phyloP scores from a whole-genome alignment of 2,888 invertebrate genomes.

The Archaeoteleia sp. region DNA sequence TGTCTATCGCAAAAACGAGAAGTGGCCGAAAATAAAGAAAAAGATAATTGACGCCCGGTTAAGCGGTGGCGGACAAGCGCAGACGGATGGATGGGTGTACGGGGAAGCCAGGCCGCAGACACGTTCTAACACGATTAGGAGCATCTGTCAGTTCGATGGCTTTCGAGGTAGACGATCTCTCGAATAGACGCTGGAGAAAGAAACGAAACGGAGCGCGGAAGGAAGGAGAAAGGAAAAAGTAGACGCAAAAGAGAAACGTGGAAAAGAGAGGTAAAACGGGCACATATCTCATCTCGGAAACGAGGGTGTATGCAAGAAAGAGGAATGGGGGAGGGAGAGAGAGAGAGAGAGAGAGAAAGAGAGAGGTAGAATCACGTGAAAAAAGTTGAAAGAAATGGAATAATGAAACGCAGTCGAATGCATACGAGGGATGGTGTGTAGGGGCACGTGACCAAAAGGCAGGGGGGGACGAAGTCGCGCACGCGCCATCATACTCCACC shows the following conservation, averaged over 20 bases:
- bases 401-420: constrained; percentile 48
- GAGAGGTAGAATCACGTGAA: constrained; percentile 8
- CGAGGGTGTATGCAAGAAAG: constrained; percentile 24
- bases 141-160: constrained; percentile 33
- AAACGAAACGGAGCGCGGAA: constrained; percentile 9
- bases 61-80: constrained; percentile 26
- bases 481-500: constrained; percentile 72
- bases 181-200: constrained; percentile 21
- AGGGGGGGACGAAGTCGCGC: constrained; percentile 64
- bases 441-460: constrained; percentile 69
- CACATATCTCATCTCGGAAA: constrained; percentile 47
- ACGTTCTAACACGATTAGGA: constrained; percentile 11
- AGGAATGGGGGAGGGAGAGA: constrained; percentile 16
- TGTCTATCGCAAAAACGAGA: constrained; percentile 51
- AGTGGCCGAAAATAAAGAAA: constrained; percentile 29
- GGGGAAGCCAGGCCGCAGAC: constrained; percentile 14
- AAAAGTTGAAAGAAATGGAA: constrained; percentile 28
- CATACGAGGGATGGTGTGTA: constrained; percentile 36
- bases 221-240: background rate
- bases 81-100: constrained; percentile 36
- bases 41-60: constrained; percentile 31
- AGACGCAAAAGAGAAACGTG: constrained; percentile 16
- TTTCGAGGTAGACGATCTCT: constrained; percentile 23
- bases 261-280: constrained; percentile 23
- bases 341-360: constrained; percentile 14